Base-by-base conservation (phyloP, 1,140 invertebrate genomes). In the Solenopsis invicta region DNA sequence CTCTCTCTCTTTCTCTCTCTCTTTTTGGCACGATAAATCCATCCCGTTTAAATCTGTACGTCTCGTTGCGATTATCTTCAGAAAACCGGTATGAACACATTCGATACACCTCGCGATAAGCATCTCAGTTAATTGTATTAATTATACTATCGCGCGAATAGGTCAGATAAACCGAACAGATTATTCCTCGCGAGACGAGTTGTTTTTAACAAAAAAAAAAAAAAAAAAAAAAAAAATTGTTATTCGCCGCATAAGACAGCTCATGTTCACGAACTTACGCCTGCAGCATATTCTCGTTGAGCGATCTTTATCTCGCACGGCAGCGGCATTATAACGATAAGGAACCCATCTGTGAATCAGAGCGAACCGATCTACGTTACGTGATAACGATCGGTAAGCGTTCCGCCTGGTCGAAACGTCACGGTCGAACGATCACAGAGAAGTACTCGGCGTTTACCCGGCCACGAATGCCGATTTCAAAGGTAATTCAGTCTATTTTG, bases 351-450 rank as follows among this genome's bases (percentile, higher is more conserved):
- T 56, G 69, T 34, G 41, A 59, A 71, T 84, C 54, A 18, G 54
- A 24, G 41, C 54, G 54, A 50, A 48, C 72, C 67, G 80, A 74
- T 74, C 67, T 34, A 61, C 54, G 52, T 75, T 50, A 37, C 45
- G 59, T 50, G 80, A 75, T 74, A 84, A 84, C 67, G 80, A 84
- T 84, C 80, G 69, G 34, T 67, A 10, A 74, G 56, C 54, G 41
- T 62, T 62, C 41, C 10, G 54, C 67, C 69, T 18, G 54, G 64
- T 24, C 13, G 76, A 16, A 50, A 74, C 54, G 29, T 75, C 69
- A 61, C n/a, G 69, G 69, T 24, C 54, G 69, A 61, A 21, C 8
- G 69, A 84, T 74, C 54, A 74, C 80, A 72, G 66, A 45, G 64
- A 29, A 52, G 62, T 18, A 50, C 29, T 34, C 21, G 24, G 24